Conservation (phyloP, 2,797 vertebrate species). For the Sebastiscus albofasciatus region DNA sequence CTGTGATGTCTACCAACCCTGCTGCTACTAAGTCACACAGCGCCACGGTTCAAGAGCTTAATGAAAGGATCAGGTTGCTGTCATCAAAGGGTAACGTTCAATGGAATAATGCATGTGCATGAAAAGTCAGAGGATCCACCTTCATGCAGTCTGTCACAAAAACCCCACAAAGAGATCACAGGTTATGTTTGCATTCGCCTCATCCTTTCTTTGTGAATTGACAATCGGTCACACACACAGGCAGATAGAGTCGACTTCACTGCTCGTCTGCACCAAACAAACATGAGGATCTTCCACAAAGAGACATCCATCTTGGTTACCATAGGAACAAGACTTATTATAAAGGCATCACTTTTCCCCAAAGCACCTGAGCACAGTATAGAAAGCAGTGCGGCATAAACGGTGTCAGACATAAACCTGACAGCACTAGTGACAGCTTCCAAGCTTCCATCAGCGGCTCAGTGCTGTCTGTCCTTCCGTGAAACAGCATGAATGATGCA, state of each 20-base stretch:
- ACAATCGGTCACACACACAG: slow-evolving; percentile 9
- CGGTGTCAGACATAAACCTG: slow-evolving; percentile 30
- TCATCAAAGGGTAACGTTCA: slow-evolving; percentile 48
- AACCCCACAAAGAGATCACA: slow-evolving; percentile 44
- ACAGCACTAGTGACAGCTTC: slow-evolving; percentile 36
- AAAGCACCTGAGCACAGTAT: slow-evolving; percentile 70
- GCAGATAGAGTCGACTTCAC: slow-evolving; percentile 46
- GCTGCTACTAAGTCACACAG: slow-evolving; percentile 26
- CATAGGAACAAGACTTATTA: slow-evolving; percentile 80
- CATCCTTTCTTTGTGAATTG: slow-evolving; percentile 13
- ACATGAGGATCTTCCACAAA: slow-evolving; percentile 48
- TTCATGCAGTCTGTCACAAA: slow-evolving; percentile 40
- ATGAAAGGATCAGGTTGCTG: slow-evolving; percentile 56
- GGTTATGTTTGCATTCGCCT: slow-evolving; percentile 38
- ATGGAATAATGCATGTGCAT: slow-evolving; percentile 45
- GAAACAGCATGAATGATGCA: slow-evolving; percentile 11
- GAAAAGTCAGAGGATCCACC: slow-evolving; percentile 45
- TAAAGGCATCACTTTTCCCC: slow-evolving; percentile 61
- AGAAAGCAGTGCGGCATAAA: slow-evolving; percentile 46
- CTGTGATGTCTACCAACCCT: slow-evolving; percentile 41
- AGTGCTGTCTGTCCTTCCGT: not conserved
- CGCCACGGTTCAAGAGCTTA: slow-evolving; percentile 53
- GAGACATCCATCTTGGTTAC: slow-evolving; percentile 73
- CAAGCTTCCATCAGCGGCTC: slow-evolving; percentile 35
- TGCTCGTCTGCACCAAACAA: slow-evolving; percentile 49